Evolutionary conservation across 2,113 vertebrate genomes (phyloP), one percentile per base, ranked within the genome.

Genomic region (Chaetura pelagica): DNA sequence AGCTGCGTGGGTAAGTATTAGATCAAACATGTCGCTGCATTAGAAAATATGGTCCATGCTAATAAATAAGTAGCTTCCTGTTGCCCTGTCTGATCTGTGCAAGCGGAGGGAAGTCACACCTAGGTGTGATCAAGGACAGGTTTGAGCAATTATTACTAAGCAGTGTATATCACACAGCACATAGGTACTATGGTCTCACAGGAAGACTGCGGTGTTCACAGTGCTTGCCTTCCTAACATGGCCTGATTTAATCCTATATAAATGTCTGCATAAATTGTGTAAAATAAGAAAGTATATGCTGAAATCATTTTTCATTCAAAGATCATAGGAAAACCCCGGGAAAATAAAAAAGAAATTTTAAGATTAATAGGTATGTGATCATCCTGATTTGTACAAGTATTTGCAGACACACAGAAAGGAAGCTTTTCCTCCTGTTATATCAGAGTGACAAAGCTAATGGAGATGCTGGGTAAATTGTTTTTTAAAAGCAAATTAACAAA

Each of bases 331-430:
- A 5, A 85, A 54, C 5, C 27, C 14, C 35, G 27, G 29, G 40
- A 68, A 91, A 78, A 82, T 52, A 26, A 48, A 42, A 49, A 46
- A 18, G 2, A 5, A 44, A 9, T 42, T 89, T 64, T 40, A 64
- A 51, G n/a, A 5, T 4, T 42, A 19, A 52, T 22, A 68, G 35
- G 66, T 15, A 69, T 52, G 22, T 12, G 0, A n/a, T 68, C 72
- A 6, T 66, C n/a, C 46, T 0, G 0, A 3, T 4, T 3, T 7
- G 5, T 40, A 12, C 44, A 67, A 40, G 24, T 34, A 90, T 82
- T 85, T 76, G 27, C 27, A 82, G 62, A 34, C 18, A 42, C 9
- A 34, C 1, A 34, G 62, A 77, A 75, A 15, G 4, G 22, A 21
- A 55, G 22, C 5, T 5, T 76, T 90, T 64, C 32, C 26, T 83